Evolutionary conservation across 2,113 vertebrate genomes (phyloP).

Genomic region (Macheiramphus alcinus): DNA sequence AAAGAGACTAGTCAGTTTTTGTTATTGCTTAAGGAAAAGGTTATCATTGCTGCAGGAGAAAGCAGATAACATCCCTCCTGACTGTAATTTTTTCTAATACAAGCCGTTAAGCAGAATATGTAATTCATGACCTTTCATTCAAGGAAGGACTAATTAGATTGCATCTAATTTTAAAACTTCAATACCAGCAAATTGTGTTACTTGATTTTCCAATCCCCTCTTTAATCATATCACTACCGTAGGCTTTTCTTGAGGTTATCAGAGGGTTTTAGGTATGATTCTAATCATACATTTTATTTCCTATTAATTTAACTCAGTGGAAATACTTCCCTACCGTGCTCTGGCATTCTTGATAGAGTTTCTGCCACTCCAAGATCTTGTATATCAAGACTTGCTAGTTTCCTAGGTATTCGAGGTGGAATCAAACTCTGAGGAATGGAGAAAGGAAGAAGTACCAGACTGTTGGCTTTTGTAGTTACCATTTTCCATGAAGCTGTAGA

Average conservation of each 20-base stretch:
- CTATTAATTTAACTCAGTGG: background rate
- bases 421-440: background rate
- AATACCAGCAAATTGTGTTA: background rate
- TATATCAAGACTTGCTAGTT: background rate
- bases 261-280: background rate
- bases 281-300: background rate
- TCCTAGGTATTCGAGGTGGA: background rate
- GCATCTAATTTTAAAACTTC: background rate
- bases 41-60: background rate
- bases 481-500: background rate
- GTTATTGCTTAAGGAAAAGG: background rate
- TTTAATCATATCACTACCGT: background rate
- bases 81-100: background rate
- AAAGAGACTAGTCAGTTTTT: background rate
- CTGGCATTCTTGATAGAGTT: background rate
- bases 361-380: background rate
- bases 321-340: background rate
- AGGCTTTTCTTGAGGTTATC: background rate
- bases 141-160: background rate
- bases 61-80: background rate
- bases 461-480: background rate
- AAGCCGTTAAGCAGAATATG: background rate
- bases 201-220: background rate
- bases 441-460: background rate
- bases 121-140: background rate